These are phyloP conservation scores for Podargus strigoides DNA, from an alignment of 2,797 vertebrate species.

Conservation along the genomic window DNA sequence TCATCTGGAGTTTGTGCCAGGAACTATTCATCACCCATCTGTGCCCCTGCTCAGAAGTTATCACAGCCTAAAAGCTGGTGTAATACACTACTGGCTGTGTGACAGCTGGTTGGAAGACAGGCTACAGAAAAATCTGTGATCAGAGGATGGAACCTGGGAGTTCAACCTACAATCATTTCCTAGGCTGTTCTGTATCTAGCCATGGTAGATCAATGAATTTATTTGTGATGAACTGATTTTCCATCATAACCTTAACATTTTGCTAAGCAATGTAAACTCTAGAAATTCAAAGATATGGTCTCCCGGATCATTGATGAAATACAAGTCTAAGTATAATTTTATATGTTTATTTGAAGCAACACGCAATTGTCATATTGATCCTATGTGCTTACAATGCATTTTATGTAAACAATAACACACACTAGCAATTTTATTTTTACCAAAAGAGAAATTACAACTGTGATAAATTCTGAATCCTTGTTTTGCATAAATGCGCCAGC, in stretches of 20 bases:
- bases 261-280: not conserved
- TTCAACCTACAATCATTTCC: not conserved
- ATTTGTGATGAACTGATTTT: not conserved
- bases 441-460: not conserved
- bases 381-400: not conserved
- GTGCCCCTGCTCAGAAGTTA: not conserved
- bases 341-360: not conserved
- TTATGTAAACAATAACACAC: not conserved
- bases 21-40: constrained; percentile 43
- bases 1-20: constrained; percentile 16
- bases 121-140: constrained; percentile 2
- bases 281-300: not conserved
- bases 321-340: not conserved
- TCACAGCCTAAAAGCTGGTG: not conserved
- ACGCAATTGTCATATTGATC: not conserved
- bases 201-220: not conserved
- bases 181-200: not conserved
- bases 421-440: not conserved
- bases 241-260: not conserved
- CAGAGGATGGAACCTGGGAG: not conserved
- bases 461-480: not conserved
- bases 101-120: constrained; percentile 4
- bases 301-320: not conserved
- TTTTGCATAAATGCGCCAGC: not conserved
- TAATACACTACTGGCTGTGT: not conserved